Evolutionary conservation across 2,113 vertebrate genomes (phyloP).

Genomic region (Mesoclemmys tuberculata): DNA sequence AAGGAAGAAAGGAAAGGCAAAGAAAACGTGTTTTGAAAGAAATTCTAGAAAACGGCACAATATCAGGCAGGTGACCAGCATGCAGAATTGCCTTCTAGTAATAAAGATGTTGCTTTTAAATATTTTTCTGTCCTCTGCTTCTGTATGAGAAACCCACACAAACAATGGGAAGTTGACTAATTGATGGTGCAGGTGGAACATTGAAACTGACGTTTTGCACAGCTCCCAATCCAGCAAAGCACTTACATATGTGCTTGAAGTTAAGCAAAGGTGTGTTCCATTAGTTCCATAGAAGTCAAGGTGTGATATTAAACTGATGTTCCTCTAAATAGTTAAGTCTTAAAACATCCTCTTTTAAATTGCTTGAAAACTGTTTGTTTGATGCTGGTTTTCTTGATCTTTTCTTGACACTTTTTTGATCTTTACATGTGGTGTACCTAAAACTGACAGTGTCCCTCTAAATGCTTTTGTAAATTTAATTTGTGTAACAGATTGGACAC

Average conservation of each 20-base stretch:
- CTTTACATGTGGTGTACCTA: fast-evolving
- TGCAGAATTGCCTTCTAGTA: constrained; percentile 15
- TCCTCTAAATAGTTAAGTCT: neutral
- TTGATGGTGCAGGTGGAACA: neutral
- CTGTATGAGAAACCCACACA: neutral
- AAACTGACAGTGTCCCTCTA: neutral
- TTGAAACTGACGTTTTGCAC: neutral
- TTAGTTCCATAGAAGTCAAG: constrained; percentile 23
- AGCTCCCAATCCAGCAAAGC: neutral
- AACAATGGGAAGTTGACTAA: neutral
- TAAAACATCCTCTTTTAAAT: neutral
- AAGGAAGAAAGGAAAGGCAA: neutral
- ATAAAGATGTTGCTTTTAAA: neutral
- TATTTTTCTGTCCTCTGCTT: neutral
- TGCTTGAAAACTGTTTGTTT: neutral
- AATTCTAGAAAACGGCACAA: neutral
- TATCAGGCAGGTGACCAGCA: neutral
- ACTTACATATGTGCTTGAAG: fast-evolving
- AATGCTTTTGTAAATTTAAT: neutral
- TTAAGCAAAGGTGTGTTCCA: neutral
- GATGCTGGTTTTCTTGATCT: neutral
- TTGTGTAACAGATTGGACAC: neutral
- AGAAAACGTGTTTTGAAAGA: constrained; percentile 14
- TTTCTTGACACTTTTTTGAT: neutral
- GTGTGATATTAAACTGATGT: neutral